Evolutionary conservation across 2,113 vertebrate species (phyloP).

Genomic region (Cyprinus carpio): DNA sequence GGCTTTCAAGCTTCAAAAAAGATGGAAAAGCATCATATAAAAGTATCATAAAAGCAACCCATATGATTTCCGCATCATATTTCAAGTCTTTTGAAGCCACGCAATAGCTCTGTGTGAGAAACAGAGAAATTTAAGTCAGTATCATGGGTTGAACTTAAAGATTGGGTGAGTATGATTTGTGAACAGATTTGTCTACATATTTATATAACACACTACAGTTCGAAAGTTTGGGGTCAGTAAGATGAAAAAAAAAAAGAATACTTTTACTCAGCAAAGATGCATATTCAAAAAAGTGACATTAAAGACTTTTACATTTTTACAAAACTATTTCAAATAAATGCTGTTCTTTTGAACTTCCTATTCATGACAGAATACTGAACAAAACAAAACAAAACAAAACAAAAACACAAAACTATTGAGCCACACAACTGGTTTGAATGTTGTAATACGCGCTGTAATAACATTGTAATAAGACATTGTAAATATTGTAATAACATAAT

Average conservation of each 20-base stretch:
- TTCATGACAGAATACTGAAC: too few species aligned
- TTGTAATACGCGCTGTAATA: too few species aligned
- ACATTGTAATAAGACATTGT: too few species aligned
- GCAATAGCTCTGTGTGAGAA: background rate
- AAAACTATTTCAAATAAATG: too few species aligned
- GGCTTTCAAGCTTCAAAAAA: background rate
- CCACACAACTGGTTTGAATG: background rate
- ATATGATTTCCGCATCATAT: background rate
- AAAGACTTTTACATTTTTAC: background rate
- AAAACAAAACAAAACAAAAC: too few species aligned
- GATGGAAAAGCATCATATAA: conserved; percentile 3
- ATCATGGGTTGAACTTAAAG: background rate
- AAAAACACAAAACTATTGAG: too few species aligned
- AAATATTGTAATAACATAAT: too few species aligned
- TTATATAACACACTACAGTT: background rate
- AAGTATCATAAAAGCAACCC: background rate
- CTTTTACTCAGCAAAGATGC: background rate
- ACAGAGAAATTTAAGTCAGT: background rate
- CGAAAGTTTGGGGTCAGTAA: background rate
- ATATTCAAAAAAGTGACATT: background rate
- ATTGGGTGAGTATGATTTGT: background rate
- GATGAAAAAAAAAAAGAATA: background rate
- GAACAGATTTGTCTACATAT: background rate
- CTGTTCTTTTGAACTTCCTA: too few species aligned
- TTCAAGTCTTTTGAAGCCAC: conserved; percentile 14